Evolutionary conservation across 1,140 invertebrate species (phyloP).

Genomic region (Battus philenor): DNA sequence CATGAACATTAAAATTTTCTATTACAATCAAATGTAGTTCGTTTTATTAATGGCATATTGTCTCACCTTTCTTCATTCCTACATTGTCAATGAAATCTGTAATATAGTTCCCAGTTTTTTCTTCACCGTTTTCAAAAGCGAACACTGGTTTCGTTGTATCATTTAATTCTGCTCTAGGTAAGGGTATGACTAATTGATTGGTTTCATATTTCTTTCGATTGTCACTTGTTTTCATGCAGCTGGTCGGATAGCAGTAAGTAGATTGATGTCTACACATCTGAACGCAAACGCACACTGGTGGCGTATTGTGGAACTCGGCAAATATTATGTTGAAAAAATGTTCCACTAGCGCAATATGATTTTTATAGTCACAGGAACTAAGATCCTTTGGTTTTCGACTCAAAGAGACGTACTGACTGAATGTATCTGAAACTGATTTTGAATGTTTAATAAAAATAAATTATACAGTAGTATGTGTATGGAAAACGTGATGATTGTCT

Average conservation of each 20-base stretch:
- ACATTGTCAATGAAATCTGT: slow-evolving; percentile 15
- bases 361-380: slow-evolving; percentile 18
- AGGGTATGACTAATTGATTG: slow-evolving; percentile 4
- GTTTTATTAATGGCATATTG: too few relatives aligned
- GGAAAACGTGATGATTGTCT: too few relatives aligned
- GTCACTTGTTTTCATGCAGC: slow-evolving; percentile 42
- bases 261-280: slow-evolving; percentile 52
- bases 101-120: slow-evolving; percentile 10
- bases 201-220: slow-evolving; percentile 17
- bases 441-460: too few relatives aligned
- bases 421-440: slow-evolving; percentile 13
- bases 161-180: slow-evolving; percentile 22
- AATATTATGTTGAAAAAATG: slow-evolving; percentile 60
- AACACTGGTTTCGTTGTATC: slow-evolving; percentile 26
- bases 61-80: slow-evolving; percentile 15
- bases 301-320: slow-evolving; percentile 43
- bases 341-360: slow-evolving; percentile 36
- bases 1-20: too few relatives aligned
- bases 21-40: neutral
- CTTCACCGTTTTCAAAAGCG: slow-evolving; percentile 29
- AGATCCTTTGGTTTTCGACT: slow-evolving; percentile 12
- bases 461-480: too few relatives aligned
- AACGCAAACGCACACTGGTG: slow-evolving; percentile 51
- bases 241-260: slow-evolving; percentile 60
- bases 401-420: slow-evolving; percentile 16